phyloP scores from a whole-genome alignment of 1,140 invertebrate genomes.

The Choristoneura fumiferana region DNA sequence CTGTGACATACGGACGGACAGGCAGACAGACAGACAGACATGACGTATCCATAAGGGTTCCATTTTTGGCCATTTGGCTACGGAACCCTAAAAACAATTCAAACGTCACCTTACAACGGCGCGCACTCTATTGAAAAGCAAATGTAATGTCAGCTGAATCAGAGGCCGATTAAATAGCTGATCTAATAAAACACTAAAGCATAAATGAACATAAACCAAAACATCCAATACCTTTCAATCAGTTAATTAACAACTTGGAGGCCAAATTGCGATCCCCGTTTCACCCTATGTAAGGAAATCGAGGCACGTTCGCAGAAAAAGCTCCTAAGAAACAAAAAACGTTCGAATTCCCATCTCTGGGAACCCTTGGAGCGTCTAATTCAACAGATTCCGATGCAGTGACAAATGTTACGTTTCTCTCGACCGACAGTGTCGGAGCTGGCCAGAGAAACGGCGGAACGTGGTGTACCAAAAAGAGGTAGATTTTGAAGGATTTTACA shows the following conservation, averaged over 20 bases:
- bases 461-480: no score
- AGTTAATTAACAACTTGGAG: constrained; percentile 7
- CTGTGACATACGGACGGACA: no score
- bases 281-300: neutral
- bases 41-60: no score
- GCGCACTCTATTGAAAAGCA: no score
- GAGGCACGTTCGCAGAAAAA: constrained; percentile 26
- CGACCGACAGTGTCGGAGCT: constrained; percentile 28
- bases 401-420: constrained; percentile 67
- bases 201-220: neutral
- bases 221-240: neutral
- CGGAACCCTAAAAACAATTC: no score
- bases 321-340: constrained; percentile 28
- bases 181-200: no score
- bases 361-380: constrained; percentile 56
- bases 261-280: neutral
- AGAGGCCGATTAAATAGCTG: no score
- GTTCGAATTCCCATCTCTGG: constrained; percentile 30
- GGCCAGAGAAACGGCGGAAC: constrained; percentile 27
- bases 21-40: no score
- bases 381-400: constrained; percentile 69
- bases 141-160: no score
- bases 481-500: no score
- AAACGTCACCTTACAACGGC: no score
- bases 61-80: no score